Percentiles rank a stretch among this genome's conserved stretches.
Conservation (phyloP, 2,797 vertebrate genomes). For the Neostethus bicornis region DNA sequence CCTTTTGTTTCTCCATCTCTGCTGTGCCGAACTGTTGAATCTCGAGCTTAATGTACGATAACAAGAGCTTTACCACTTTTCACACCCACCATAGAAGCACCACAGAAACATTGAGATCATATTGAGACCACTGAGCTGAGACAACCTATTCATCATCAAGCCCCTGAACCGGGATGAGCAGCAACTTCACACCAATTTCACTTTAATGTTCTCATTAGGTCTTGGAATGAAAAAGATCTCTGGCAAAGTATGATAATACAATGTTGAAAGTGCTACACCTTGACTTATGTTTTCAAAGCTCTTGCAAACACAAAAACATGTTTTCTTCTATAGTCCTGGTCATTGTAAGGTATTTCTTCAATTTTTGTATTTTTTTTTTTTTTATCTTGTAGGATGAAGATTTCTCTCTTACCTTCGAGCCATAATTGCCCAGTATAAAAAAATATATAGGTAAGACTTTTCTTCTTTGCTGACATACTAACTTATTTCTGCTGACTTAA, state of each 20-base stretch:
- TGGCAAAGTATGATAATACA: conserved; percentile 17
- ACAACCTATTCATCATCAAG: conserved; percentile 37
- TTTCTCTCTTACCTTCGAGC: conserved; percentile 10
- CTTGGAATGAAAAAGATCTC: conserved; percentile 14
- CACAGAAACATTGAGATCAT: conserved; percentile 36
- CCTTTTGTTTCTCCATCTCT: conserved; percentile 39
- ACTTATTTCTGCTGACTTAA: conserved; percentile 35
- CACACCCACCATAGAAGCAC: conserved; percentile 33
- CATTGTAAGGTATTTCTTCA: conserved; percentile 14
- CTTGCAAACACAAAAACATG: conserved; percentile 22
- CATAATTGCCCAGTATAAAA: conserved; percentile 3
- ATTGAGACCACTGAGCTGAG: conserved; percentile 41
- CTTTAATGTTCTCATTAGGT: conserved; percentile 23
- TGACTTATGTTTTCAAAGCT: conserved; percentile 19
- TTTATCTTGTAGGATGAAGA: conserved; percentile 1
- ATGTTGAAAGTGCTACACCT: conserved; percentile 9
- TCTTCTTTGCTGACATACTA: conserved; percentile 34
- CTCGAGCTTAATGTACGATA: conserved; percentile 57
- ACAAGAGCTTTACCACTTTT: conserved; percentile 42
- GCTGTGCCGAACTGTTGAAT: conserved; percentile 36
- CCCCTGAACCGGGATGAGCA: conserved; percentile 24
- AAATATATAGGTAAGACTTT: conserved; percentile 3
- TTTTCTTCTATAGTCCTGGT: conserved; percentile 25
- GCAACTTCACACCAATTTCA: conserved; percentile 21
- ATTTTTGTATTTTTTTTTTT: conserved; percentile 6